phyloP scores from a whole-genome alignment of 2,888 invertebrate species.

The Epinotia nisella region DNA sequence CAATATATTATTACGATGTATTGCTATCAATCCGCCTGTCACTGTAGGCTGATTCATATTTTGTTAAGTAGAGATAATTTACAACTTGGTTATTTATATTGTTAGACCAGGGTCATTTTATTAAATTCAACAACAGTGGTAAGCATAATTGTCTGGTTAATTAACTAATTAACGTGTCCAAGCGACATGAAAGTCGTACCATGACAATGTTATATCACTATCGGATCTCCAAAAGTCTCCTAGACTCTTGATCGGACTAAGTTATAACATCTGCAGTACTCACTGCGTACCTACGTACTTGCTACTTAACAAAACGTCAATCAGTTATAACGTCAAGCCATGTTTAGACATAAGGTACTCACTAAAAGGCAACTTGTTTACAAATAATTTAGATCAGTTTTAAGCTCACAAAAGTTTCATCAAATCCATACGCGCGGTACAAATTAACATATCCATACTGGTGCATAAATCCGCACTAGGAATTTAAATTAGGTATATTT shows the following conservation, averaged over 20 bases:
- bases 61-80: not conserved
- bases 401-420: conserved; percentile 13
- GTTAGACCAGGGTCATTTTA: not conserved
- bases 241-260: too few species aligned
- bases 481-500: too few species aligned
- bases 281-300: not conserved
- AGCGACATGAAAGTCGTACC: not conserved
- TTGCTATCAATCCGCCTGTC: conserved; percentile 43
- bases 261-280: too few species aligned
- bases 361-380: conserved; percentile 70
- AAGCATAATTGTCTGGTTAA: too few species aligned
- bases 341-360: conserved; percentile 54
- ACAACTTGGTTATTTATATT: not conserved
- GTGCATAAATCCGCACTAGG: too few species aligned
- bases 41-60: conserved; percentile 16
- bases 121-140: not conserved
- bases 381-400: conserved; percentile 18
- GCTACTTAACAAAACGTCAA: not conserved
- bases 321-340: conserved; percentile 54
- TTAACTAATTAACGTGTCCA: too few species aligned
- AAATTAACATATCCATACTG: too few species aligned
- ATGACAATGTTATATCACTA: too few species aligned
- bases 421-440: not conserved
- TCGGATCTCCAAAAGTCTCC: too few species aligned
- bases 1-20: too few species aligned